Base-by-base conservation (phyloP, 1,140 invertebrate genomes). In the Neotoxoptera formosana region DNA sequence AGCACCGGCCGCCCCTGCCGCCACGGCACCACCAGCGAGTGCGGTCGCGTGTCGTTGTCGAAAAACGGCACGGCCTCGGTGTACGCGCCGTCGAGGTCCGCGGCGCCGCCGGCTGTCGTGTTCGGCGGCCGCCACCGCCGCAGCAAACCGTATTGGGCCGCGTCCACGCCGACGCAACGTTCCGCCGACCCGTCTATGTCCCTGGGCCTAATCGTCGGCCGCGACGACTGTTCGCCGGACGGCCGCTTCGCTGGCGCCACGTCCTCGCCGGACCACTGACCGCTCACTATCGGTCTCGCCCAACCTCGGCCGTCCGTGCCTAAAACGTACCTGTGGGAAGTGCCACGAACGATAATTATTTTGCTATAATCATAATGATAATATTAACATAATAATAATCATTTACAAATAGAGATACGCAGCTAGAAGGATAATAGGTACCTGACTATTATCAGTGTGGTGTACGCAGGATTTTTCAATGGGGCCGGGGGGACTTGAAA, bases 251-350 rank as follows among this genome's bases (percentile, higher is more conserved):
- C 6, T 9, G 34, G 1, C 21, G 51, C 11, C n/a, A n/a, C 36
- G 53, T 6, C 53, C 8, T 87, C 51, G 9, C 34, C 36, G 11
- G 36, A 20, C 34, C 9, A 20, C 4, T 21, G n/a, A 8, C 21
- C 36, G 86, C 17, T 30, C 34, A 1, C 8, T 11, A 41, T 20
- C 9, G 53, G 89, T 90, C 14, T 90, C 0, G 89, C 89, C 89
- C 89, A 90, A n/a, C 53, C 89, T 4, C 89, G 89, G 53, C 89
- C 89, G 89, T 90, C 89, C 34, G 89, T 90, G 36, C 30, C 36
- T 53, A 90, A 60, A 56, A 90, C 36, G 89, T 90, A 45, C 25
- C 89, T 90, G 89, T 23, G 60, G 60, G 11, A 9, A 60, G 25
- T 8, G 7, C 8, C 23, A 1, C 8, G 56, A 60, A 25, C 7